Evolutionary conservation across 2,888 invertebrate genomes (phyloP).

Genomic region (Zaprionus bogoriensis): DNA sequence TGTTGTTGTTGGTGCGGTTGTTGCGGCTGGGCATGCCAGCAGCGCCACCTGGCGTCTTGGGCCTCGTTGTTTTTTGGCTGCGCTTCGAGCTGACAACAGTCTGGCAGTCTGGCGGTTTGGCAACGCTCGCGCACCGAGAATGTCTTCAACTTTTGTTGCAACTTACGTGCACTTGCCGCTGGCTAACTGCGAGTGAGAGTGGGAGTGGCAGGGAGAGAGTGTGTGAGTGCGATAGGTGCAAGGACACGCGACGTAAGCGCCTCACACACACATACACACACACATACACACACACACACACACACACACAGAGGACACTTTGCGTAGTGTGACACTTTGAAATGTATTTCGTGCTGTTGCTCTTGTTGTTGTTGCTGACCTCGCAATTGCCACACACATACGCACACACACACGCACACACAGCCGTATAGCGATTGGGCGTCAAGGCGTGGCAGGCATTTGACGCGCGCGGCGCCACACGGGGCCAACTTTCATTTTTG

Average conservation of each 20-base stretch:
- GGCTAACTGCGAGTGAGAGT: constrained; percentile 15
- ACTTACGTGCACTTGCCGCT: constrained; percentile 53
- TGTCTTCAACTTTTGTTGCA: constrained; percentile 53
- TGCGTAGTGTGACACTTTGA: constrained; percentile 48
- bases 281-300: constrained; percentile 17
- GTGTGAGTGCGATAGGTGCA: constrained; percentile 29
- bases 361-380: constrained; percentile 23
- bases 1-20: background rate
- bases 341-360: constrained; percentile 36
- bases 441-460: constrained; percentile 35
- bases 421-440: constrained; percentile 30
- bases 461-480: constrained; percentile 13
- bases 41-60: constrained; percentile 37
- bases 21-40: constrained; percentile 21
- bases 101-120: constrained; percentile 52
- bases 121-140: constrained; percentile 37
- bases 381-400: constrained; percentile 31
- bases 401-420: constrained; percentile 18
- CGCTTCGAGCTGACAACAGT: no score
- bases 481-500: constrained; percentile 22
- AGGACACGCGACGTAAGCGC: constrained; percentile 51
- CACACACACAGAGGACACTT: constrained; percentile 13
- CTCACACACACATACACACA: constrained; percentile 14
- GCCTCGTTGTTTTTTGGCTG: background rate
- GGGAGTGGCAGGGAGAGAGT: background rate